Evolutionary conservation across 1,140 invertebrate genomes (phyloP).

Genomic region (Drosophila virilis): DNA sequence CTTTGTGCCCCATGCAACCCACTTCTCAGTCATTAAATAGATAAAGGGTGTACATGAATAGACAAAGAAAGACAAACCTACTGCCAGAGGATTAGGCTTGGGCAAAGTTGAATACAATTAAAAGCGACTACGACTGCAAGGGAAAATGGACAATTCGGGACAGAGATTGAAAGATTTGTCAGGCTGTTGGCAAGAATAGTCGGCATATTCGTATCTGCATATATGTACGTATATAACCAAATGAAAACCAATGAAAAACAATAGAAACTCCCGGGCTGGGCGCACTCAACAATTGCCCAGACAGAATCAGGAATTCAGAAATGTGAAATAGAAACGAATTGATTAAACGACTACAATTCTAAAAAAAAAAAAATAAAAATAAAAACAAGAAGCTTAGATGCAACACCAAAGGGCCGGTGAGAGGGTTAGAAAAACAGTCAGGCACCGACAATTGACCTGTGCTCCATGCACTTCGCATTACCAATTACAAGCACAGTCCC

Average conservation of each 20-base stretch:
- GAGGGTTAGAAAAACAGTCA: background rate
- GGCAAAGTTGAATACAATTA: slow-evolving; percentile 50
- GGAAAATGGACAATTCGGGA: slow-evolving; percentile 9
- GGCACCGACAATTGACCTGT: slow-evolving; percentile 29
- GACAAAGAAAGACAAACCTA: background rate
- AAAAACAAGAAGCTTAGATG: slow-evolving; percentile 15
- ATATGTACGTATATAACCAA: slow-evolving; percentile 3
- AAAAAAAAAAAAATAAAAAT: background rate
- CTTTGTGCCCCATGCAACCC: background rate
- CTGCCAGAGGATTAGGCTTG: slow-evolving; percentile 42
- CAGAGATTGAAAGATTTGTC: slow-evolving; percentile 26
- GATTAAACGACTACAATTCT: slow-evolving; percentile 24
- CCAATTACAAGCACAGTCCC: slow-evolving; percentile 57
- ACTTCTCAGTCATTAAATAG: background rate
- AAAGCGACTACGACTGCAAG: slow-evolving; percentile 15
- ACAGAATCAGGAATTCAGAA: slow-evolving; percentile 38
- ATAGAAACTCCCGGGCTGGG: slow-evolving; percentile 8
- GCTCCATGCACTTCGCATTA: slow-evolving; percentile 73
- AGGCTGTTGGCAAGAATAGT: background rate
- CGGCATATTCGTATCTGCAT: too few species aligned
- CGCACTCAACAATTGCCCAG: slow-evolving; percentile 14
- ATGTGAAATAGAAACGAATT: slow-evolving; percentile 64
- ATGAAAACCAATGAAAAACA: slow-evolving; percentile 45
- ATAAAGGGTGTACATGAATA: background rate
- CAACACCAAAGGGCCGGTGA: slow-evolving; percentile 20